These are phyloP conservation scores for Lepidocyrtinus sp. DNA, from an alignment of 2,888 invertebrate species.

Conservation along the genomic window DNA sequence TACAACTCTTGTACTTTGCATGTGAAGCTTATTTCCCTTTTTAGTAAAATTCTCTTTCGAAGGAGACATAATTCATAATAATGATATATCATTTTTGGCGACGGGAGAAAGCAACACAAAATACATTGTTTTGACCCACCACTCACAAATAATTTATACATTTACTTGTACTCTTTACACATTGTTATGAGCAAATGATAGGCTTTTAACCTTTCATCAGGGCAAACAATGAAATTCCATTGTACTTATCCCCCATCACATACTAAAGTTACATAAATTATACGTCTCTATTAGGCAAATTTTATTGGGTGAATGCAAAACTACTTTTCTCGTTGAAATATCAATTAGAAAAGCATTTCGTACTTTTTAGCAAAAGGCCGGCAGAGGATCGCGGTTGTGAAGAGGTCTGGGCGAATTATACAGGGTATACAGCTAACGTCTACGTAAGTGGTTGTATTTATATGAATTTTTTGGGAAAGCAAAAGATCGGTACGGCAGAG, in stretches of 20 bases:
- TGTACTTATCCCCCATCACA: not conserved
- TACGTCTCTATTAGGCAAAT: not conserved
- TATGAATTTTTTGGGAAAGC: not conserved
- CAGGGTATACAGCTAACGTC: not conserved
- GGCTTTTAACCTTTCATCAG: constrained; percentile 8
- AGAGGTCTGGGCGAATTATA: not conserved
- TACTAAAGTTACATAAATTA: not conserved
- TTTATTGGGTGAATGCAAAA: not conserved
- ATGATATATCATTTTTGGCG: constrained; percentile 5
- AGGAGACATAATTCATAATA: constrained; percentile 2
- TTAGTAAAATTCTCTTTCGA: constrained; percentile 8
- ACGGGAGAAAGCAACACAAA: not conserved
- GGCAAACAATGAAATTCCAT: not conserved
- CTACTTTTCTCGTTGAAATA: too few species aligned
- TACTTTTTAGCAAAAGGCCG: not conserved
- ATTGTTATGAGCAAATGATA: constrained; percentile 8
- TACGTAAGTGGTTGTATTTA: constrained; percentile 13
- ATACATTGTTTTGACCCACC: constrained; percentile 12
- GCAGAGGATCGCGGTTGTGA: not conserved
- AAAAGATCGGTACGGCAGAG: constrained; percentile 17
- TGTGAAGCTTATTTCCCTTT: not conserved
- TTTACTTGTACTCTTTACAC: not conserved
- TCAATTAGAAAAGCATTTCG: too few species aligned
- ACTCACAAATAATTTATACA: constrained; percentile 12
- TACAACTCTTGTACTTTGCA: not conserved